Conservation (phyloP, 2,113 vertebrate genomes). For the Monopterus albus region DNA sequence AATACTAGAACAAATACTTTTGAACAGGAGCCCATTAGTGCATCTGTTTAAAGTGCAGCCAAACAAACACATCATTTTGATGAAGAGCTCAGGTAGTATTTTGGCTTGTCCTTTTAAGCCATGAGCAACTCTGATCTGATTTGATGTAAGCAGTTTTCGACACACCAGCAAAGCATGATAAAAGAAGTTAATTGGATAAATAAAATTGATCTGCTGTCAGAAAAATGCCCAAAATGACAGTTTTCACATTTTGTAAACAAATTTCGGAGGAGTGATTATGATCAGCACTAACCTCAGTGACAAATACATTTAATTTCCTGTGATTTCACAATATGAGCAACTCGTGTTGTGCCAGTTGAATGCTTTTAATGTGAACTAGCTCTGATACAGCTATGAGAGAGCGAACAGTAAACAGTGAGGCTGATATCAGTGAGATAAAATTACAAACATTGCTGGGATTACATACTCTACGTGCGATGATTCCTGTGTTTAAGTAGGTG, state of each 20-base stretch:
- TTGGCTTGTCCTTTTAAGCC: background rate
- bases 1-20: background rate
- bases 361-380: constrained; percentile 9
- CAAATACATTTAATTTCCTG: background rate
- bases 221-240: background rate
- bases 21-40: background rate
- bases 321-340: constrained; percentile 6
- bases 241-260: background rate
- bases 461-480: background rate
- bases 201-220: background rate
- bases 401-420: background rate
- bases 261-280: background rate
- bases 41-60: constrained; percentile 17
- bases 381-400: background rate
- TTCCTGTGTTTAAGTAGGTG: background rate
- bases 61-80: constrained; percentile 6
- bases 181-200: background rate
- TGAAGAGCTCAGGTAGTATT: background rate
- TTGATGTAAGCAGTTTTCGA: background rate
- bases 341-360: background rate
- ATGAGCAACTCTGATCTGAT: background rate
- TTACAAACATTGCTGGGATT: background rate
- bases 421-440: constrained; percentile 9
- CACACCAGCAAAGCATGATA: background rate
- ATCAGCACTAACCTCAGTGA: background rate